A percentile compares a stretch with the other conserved stretches of the same genome.
phyloP scores from a whole-genome alignment of 2,797 vertebrate genomes.

The Coreius guichenoti region DNA sequence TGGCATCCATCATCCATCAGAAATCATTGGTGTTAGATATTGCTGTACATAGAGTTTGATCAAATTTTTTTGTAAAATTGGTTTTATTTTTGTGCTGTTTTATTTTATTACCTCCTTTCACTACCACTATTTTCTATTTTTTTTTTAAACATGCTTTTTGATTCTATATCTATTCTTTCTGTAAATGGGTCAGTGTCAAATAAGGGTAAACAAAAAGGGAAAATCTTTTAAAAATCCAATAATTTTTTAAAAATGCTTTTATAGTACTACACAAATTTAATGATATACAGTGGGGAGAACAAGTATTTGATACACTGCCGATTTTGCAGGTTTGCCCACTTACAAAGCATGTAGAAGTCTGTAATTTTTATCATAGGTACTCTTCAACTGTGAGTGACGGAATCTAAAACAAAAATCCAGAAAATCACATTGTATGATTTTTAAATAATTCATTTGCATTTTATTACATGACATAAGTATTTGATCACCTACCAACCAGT shows the following conservation, averaged over 20 bases:
- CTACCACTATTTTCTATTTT: neutral
- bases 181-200: neutral
- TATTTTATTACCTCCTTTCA: neutral
- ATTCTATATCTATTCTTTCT: neutral
- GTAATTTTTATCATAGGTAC: too few species aligned
- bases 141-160: neutral
- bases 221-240: neutral
- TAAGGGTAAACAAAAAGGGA: neutral
- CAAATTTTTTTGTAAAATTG: too few species aligned
- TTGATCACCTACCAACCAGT: too few species aligned
- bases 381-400: too few species aligned
- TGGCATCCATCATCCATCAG: neutral
- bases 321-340: too few species aligned
- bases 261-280: neutral
- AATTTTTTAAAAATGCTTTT: neutral
- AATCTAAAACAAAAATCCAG: too few species aligned
- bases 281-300: too few species aligned
- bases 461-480: too few species aligned
- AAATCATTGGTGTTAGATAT: conserved; percentile 6
- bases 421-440: too few species aligned
- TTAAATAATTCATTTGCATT: too few species aligned
- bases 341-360: too few species aligned
- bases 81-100: neutral
- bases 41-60: neutral
- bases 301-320: too few species aligned